These are phyloP conservation scores for Hydrotaea diabolus DNA, from an alignment of 2,888 invertebrate genomes.

Conservation along the genomic window DNA sequence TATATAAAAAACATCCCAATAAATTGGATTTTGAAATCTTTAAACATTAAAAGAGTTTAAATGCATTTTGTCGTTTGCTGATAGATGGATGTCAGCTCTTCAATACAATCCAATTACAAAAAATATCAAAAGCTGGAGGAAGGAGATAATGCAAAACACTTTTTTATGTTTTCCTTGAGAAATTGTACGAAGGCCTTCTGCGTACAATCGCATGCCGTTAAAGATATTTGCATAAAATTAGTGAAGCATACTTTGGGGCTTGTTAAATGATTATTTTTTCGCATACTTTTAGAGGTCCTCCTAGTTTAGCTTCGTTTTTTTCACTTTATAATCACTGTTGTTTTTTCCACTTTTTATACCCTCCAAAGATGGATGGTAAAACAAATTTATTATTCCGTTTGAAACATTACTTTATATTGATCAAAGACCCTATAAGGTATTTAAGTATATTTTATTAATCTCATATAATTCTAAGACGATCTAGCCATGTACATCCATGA, in stretches of 20 bases:
- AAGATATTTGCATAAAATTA: slow-evolving; percentile 53
- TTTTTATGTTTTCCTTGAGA: neutral
- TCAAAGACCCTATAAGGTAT: too few species aligned
- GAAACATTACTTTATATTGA: too few species aligned
- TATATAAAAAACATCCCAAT: too few species aligned
- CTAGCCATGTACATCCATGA: too few species aligned
- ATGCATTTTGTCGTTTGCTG: neutral
- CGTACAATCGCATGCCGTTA: slow-evolving; percentile 24
- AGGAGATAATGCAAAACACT: neutral
- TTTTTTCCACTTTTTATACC: too few species aligned
- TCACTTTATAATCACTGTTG: too few species aligned
- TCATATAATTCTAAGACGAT: too few species aligned
- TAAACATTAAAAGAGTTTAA: slow-evolving; percentile 13
- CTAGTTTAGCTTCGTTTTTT: too few species aligned
- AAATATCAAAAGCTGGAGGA: neutral
- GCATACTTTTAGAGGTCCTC: neutral
- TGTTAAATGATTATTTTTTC: slow-evolving; percentile 37
- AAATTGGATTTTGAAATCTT: neutral
- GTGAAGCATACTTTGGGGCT: slow-evolving; percentile 43
- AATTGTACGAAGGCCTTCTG: slow-evolving; percentile 21
- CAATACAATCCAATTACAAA: neutral
- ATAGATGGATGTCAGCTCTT: neutral
- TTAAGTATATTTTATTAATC: too few species aligned
- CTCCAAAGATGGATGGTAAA: too few species aligned
- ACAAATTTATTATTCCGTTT: too few species aligned